phyloP scores from a whole-genome alignment of 2,888 invertebrate genomes.

The Prionchulus punctatus region DNA sequence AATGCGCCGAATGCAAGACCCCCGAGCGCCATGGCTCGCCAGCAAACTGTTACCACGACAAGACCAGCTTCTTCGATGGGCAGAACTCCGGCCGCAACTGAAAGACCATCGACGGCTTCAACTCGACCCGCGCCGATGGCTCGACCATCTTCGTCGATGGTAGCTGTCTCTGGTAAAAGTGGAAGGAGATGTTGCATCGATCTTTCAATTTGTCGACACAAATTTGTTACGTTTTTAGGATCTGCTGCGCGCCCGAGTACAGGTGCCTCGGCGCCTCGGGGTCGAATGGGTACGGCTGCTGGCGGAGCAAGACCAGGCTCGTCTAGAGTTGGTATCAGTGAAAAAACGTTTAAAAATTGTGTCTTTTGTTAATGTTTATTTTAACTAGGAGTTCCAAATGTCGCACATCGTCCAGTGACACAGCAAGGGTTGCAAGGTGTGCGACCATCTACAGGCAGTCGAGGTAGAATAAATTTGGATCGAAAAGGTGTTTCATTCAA shows the following conservation, averaged over 20 bases:
- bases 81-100: no score
- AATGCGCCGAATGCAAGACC: no score
- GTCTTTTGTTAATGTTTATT: neutral
- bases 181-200: no score
- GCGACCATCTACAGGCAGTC: slow-evolving; percentile 41
- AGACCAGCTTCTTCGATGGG: no score
- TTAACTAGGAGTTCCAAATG: neutral
- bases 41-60: no score
- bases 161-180: no score
- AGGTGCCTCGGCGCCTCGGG: neutral
- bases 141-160: neutral
- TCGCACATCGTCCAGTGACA: slow-evolving; percentile 52
- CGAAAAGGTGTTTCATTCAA: neutral
- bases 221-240: neutral
- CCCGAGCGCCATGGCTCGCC: no score
- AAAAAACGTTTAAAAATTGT: neutral
- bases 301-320: neutral
- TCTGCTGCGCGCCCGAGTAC: neutral
- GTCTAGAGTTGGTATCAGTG: neutral
- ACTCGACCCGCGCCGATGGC: neutral
- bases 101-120: neutral
- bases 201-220: neutral
- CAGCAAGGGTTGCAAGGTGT: slow-evolving; percentile 59
- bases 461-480: slow-evolving; percentile 12
- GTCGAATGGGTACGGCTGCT: neutral